phyloP scores from a whole-genome alignment of 2,888 invertebrate species.

The Xestia c-nigrum region DNA sequence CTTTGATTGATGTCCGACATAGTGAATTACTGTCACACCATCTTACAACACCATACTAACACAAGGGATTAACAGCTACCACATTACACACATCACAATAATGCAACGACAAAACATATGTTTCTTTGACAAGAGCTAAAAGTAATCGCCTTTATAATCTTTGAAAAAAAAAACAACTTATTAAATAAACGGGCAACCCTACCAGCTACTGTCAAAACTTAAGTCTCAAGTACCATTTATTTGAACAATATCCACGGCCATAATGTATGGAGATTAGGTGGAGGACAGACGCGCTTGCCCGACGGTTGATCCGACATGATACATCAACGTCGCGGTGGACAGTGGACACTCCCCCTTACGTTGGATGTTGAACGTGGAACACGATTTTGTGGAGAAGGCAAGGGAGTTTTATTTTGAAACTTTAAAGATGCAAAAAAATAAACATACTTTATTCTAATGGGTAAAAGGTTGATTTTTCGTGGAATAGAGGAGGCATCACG shows the following conservation, averaged over 20 bases:
- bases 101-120: conserved; percentile 20
- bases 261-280: conserved; percentile 90
- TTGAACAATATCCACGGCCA: conserved; percentile 86
- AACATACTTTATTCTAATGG: no score
- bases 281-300: conserved; percentile 87
- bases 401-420: background rate
- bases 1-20: background rate
- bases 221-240: conserved; percentile 89
- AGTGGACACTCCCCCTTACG: conserved; percentile 85
- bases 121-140: background rate
- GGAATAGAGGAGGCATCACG: no score
- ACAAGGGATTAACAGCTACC: background rate
- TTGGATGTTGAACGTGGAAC: conserved; percentile 49
- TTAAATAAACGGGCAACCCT: conserved; percentile 59
- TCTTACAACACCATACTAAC: background rate
- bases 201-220: conserved; percentile 80
- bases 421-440: no score
- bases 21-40: background rate
- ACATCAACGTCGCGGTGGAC: conserved; percentile 89
- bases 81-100: background rate
- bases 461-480: no score
- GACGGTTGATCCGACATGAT: conserved; percentile 89
- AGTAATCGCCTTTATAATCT: background rate
- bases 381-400: conserved; percentile 69
- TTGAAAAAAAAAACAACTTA: conserved; percentile 20